A percentile compares a stretch with the other conserved stretches of the same genome.
Conservation (phyloP, 2,113 vertebrate genomes). For the Cricetomys ansorgei region DNA sequence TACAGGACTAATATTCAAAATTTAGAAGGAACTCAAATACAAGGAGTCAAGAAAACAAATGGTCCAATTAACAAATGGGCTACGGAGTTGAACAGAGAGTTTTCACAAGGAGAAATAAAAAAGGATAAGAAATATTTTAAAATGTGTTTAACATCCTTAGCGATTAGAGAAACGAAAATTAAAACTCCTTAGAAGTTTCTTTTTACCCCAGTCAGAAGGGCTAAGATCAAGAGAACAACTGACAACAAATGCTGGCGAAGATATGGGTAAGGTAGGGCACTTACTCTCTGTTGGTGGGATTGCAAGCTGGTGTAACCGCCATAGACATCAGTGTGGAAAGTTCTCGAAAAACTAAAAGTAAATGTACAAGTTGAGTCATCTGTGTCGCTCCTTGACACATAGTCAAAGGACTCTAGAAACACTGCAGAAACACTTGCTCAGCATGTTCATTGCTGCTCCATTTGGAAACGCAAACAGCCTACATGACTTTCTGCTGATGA, state of each 20-base stretch:
- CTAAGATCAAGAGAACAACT: not conserved
- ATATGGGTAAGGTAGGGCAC: no score
- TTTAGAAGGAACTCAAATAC: not conserved
- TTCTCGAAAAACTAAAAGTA: not conserved
- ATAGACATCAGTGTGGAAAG: not conserved
- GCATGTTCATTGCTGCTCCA: not conserved
- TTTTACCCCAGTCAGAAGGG: not conserved
- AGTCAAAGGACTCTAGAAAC: not conserved
- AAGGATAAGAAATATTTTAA: not conserved
- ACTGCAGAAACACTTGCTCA: not conserved
- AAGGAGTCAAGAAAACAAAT: not conserved
- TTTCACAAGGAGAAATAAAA: not conserved
- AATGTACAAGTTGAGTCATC: not conserved
- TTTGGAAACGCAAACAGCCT: not conserved
- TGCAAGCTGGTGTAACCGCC: no score
- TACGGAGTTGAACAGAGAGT: not conserved
- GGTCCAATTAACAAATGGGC: not conserved
- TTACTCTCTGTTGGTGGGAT: not conserved
- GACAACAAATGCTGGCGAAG: not conserved
- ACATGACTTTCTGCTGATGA: not conserved
- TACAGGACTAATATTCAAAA: not conserved
- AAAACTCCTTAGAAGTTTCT: not conserved
- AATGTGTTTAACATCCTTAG: not conserved
- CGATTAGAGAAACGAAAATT: not conserved
- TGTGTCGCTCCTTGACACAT: not conserved